Evolutionary conservation across 2,888 invertebrate genomes (phyloP).

Genomic region (Argynnis bischoffii): DNA sequence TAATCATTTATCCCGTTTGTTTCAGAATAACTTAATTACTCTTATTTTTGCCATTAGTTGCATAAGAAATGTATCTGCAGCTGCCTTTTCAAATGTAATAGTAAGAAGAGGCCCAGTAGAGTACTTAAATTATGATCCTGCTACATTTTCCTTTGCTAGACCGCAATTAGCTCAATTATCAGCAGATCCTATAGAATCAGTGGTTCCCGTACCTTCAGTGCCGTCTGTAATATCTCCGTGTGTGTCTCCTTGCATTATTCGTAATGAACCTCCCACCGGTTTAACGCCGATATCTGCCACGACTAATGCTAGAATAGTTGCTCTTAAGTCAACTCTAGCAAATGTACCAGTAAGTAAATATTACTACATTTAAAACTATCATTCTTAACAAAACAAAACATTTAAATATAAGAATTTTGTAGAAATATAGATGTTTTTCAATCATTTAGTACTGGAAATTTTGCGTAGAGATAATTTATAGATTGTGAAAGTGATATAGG

Average conservation of each 20-base stretch:
- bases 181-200: conserved; percentile 49
- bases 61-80: conserved; percentile 48
- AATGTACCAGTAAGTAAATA: conserved; percentile 57
- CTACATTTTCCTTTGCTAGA: conserved; percentile 47
- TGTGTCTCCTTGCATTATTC: conserved; percentile 61
- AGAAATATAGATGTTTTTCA: not conserved
- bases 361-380: conserved; percentile 1
- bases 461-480: no score
- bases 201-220: conserved; percentile 49
- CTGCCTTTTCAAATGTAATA: conserved; percentile 65
- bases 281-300: conserved; percentile 49
- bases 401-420: no score
- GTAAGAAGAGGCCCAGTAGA: conserved; percentile 61
- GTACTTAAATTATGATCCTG: conserved; percentile 60
- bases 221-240: conserved; percentile 57
- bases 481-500: no score
- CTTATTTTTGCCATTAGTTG: conserved; percentile 49
- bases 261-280: conserved; percentile 50
- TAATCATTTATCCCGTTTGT: conserved; percentile 41
- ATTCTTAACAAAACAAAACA: conserved; percentile 6
- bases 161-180: conserved; percentile 56
- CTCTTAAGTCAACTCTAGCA: conserved; percentile 54
- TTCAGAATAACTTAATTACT: conserved; percentile 52
- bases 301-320: conserved; percentile 53
- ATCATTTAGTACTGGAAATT: not conserved